Evolutionary conservation across 2,888 invertebrate species (phyloP).

Genomic region (Xestia sexstrigata): DNA sequence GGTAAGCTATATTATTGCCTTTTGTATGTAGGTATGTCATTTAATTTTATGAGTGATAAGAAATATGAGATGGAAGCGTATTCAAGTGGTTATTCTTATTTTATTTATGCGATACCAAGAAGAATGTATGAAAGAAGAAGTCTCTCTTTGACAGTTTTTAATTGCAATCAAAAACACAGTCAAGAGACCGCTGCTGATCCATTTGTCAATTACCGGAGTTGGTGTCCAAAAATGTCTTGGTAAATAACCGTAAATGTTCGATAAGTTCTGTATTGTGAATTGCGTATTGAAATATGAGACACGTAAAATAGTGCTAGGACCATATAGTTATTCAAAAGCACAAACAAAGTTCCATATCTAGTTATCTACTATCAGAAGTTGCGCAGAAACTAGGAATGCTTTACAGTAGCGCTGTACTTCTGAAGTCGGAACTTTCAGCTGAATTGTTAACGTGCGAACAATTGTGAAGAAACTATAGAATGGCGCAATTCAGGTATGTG

Average conservation of each 20-base stretch:
- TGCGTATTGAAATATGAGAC: not conserved
- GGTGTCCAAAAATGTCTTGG: not conserved
- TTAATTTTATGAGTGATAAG: not conserved
- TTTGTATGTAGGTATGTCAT: no score
- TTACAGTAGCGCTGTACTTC: not conserved
- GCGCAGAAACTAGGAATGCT: conserved; percentile 9
- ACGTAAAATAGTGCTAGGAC: not conserved
- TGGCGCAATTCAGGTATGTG: not conserved
- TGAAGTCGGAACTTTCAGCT: conserved; percentile 17
- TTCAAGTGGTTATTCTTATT: not conserved
- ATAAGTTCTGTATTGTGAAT: no score
- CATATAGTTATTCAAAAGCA: not conserved
- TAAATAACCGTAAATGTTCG: no score
- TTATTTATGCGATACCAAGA: no score
- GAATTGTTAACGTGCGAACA: conserved; percentile 25
- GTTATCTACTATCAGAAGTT: not conserved
- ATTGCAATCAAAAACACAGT: no score
- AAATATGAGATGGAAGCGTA: not conserved
- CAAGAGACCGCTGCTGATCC: no score
- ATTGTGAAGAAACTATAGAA: conserved; percentile 12
- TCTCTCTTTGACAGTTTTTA: no score
- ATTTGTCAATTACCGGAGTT: no score
- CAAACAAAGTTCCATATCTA: conserved; percentile 14
- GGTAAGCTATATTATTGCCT: no score
- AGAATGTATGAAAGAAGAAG: no score